Evolutionary conservation across 37 sponge, comb jelly and placozoan genomes (phyloP).

Genomic region (Geodia barretti): DNA sequence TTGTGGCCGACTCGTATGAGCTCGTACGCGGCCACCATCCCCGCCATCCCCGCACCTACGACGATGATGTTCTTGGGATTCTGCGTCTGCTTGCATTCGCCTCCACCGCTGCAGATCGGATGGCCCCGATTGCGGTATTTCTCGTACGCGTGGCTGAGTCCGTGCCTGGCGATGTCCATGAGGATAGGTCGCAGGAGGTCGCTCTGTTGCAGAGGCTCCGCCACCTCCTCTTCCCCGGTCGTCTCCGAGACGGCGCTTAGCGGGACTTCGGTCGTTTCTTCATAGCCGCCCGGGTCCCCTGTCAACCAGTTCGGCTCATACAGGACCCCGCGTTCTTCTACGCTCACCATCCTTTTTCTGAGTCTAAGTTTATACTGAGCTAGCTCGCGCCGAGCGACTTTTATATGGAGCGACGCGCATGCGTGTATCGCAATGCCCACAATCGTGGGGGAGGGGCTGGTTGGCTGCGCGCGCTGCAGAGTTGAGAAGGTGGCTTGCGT

Average conservation of each 20-base stretch:
- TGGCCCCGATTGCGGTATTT: not conserved
- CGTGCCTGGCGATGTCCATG: constrained; percentile 29
- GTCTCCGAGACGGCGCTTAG: not conserved
- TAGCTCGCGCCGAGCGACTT: too few species aligned
- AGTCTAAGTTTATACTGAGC: too few species aligned
- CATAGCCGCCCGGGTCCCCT: constrained; percentile 8
- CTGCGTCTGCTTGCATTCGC: constrained; percentile 11
- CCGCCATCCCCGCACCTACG: constrained; percentile 59
- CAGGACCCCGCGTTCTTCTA: too few species aligned
- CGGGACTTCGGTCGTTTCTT: not conserved
- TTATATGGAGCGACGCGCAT: too few species aligned
- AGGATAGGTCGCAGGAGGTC: constrained; percentile 51
- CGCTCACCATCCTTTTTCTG: too few species aligned
- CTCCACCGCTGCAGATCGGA: not conserved
- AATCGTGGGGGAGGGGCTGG: too few species aligned
- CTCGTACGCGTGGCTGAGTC: constrained; percentile 39
- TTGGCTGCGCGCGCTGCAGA: too few species aligned
- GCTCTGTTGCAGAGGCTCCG: constrained; percentile 19
- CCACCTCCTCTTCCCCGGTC: not conserved
- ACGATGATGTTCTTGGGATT: constrained; percentile 50
- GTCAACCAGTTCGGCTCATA: constrained; percentile 46
- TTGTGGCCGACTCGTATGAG: constrained; percentile 54
- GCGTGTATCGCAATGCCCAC: too few species aligned
- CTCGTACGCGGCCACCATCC: constrained; percentile 66
- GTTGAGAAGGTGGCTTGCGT: too few species aligned